Evolutionary conservation across 1,140 invertebrate genomes (phyloP).

Genomic region (Sinella curviseta): DNA sequence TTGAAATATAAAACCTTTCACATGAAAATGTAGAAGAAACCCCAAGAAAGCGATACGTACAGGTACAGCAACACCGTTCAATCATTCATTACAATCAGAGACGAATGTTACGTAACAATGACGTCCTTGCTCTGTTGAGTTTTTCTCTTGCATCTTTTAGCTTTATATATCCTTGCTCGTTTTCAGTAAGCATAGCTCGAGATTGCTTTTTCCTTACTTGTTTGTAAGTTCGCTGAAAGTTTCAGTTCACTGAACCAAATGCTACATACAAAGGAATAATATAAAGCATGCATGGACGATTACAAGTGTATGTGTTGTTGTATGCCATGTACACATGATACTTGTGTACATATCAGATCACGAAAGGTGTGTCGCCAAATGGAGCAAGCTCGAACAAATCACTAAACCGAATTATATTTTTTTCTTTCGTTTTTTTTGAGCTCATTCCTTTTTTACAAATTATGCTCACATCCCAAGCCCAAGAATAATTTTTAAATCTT

Average conservation of each 20-base stretch:
- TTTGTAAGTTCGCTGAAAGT: not conserved
- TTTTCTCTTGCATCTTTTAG: too few relatives aligned
- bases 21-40: not conserved
- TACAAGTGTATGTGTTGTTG: not conserved
- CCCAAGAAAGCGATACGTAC: not conserved
- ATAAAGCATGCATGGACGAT: not conserved
- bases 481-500: conserved; percentile 5
- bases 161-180: not conserved
- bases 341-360: not conserved
- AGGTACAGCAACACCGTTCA: not conserved
- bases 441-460: not conserved
- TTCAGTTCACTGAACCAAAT: conserved; percentile 20
- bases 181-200: not conserved
- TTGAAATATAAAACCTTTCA: not conserved
- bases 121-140: too few relatives aligned
- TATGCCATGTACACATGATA: not conserved
- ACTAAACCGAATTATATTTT: not conserved
- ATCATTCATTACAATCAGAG: conserved; percentile 11
- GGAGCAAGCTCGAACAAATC: not conserved
- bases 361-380: conserved; percentile 19
- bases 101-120: not conserved
- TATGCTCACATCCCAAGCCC: not conserved
- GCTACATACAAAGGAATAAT: not conserved
- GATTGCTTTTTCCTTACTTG: not conserved
- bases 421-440: not conserved